These are phyloP conservation scores for Anastrepha ludens DNA, from an alignment of 1,140 invertebrate genomes.

Conservation along the genomic window DNA sequence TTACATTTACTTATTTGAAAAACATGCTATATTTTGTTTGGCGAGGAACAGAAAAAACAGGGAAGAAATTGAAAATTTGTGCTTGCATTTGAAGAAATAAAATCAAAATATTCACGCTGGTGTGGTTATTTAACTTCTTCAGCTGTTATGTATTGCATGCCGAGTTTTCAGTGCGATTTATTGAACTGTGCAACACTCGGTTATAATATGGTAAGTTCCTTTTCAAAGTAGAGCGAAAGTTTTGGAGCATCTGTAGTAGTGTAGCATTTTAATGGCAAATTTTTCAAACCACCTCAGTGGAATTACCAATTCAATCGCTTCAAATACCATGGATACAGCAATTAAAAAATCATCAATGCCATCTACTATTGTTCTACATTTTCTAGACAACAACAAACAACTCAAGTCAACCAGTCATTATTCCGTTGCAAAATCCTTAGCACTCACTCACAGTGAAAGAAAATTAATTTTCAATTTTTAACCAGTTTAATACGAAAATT, in stretches of 20 bases:
- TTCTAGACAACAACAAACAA: not conserved
- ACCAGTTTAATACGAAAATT: too few relatives aligned
- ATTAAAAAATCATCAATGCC: constrained; percentile 25
- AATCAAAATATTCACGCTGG: not conserved
- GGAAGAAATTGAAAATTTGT: not conserved
- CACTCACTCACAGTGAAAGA: too few relatives aligned
- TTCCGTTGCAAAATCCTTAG: too few relatives aligned
- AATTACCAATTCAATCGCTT: not conserved
- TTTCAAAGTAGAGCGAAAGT: not conserved
- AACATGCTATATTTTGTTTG: not conserved
- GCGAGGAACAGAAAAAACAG: not conserved
- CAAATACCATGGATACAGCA: not conserved
- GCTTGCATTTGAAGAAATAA: not conserved
- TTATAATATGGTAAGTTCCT: constrained; percentile 9
- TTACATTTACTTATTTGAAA: constrained; percentile 5
- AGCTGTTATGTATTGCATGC: constrained; percentile 17
- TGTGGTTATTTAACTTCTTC: not conserved
- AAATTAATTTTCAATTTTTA: too few relatives aligned
- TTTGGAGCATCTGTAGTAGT: not conserved
- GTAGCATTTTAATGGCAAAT: not conserved
- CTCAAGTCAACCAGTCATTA: not conserved
- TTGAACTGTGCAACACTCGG: not conserved
- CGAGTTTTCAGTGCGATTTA: not conserved
- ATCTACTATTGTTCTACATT: not conserved
- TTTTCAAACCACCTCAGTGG: too few relatives aligned